A percentile compares a stretch with the other conserved stretches of the same genome.
These are phyloP conservation scores for Bombus haemorrhoidalis DNA, from an alignment of 1,140 invertebrate species.

Conservation along the genomic window DNA sequence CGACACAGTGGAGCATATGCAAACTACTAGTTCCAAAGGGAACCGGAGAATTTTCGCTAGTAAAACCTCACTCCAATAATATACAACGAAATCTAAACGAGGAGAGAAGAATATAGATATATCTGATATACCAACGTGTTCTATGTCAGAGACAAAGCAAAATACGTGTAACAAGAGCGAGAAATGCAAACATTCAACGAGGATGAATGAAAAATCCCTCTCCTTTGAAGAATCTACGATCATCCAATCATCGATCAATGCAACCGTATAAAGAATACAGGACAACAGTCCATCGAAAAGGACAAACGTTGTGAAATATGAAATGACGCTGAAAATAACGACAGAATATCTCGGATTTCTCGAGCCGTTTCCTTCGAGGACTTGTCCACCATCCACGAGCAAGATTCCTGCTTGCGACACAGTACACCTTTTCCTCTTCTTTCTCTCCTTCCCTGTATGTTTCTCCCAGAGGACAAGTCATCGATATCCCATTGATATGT, in stretches of 20 bases:
- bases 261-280: conserved; percentile 5
- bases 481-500: conserved; percentile 66
- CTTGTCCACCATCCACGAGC: not conserved
- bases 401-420: not conserved
- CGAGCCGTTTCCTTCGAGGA: not conserved
- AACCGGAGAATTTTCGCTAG: conserved; percentile 53
- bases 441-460: not conserved
- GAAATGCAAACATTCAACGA: conserved; percentile 11
- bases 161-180: conserved; percentile 9
- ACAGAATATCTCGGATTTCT: conserved; percentile 22
- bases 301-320: conserved; percentile 46
- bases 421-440: not conserved
- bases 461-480: conserved; percentile 48
- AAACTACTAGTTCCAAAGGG: conserved; percentile 48
- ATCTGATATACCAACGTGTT: not conserved
- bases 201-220: not conserved
- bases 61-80: conserved; percentile 20
- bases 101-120: not conserved
- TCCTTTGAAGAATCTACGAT: conserved; percentile 31
- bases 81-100: no score
- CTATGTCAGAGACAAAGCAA: conserved; percentile 33
- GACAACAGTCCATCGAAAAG: conserved; percentile 13
- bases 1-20: conserved; percentile 54
- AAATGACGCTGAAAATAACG: conserved; percentile 56
- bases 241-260: conserved; percentile 40